These are phyloP conservation scores for Cheirogaleus major DNA, from an alignment of 2,797 vertebrate species.

Conservation along the genomic window DNA sequence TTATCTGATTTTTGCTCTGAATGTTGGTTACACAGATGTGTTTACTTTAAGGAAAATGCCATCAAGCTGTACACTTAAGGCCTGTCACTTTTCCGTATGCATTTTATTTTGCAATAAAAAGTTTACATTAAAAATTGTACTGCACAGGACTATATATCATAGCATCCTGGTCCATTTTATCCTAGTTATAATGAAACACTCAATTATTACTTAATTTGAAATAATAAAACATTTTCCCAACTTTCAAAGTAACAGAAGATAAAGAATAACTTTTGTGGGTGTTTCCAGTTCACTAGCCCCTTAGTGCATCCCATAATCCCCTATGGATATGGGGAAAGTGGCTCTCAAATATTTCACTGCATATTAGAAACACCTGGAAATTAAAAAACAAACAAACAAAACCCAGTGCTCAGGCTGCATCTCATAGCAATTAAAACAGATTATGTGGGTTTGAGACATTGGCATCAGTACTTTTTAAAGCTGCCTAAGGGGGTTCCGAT, in stretches of 20 bases:
- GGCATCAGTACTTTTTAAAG: neutral
- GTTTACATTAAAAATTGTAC: neutral
- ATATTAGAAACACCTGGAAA: neutral
- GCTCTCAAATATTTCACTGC: conserved; percentile 24
- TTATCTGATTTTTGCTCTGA: conserved; percentile 34
- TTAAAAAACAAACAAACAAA: conserved; percentile 7
- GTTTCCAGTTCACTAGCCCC: neutral
- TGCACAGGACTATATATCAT: neutral
- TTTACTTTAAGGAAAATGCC: conserved; percentile 46
- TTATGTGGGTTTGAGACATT: neutral
- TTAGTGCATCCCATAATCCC: neutral
- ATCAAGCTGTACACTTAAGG: neutral
- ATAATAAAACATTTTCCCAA: conserved; percentile 28
- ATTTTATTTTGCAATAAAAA: neutral
- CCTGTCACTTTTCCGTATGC: neutral
- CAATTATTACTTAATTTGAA: neutral
- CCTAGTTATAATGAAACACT: neutral
- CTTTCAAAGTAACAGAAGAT: conserved; percentile 24
- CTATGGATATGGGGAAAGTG: neutral
- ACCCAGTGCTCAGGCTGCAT: neutral
- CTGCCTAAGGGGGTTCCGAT: neutral
- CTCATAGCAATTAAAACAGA: neutral
- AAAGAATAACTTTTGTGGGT: neutral
- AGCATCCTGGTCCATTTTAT: neutral
- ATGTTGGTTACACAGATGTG: neutral